Percentiles rank a stretch among this genome's conserved stretches.
Evolutionary conservation across 2,888 invertebrate genomes (phyloP).

Genomic region (Monoplex corrugatus): DNA sequence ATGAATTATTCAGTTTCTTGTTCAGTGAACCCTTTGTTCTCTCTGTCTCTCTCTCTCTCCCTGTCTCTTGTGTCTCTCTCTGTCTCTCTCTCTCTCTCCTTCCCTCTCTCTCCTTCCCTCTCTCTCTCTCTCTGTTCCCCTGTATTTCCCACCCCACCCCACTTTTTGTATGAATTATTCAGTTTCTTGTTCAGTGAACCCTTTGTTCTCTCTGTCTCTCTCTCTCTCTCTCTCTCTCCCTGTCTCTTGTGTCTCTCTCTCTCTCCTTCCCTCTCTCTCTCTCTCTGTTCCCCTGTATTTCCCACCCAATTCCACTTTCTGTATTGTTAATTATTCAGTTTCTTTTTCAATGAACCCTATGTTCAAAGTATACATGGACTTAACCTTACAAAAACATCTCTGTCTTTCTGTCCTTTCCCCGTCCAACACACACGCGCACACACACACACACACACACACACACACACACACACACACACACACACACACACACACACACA

Average conservation of each 20-base stretch:
- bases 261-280: neutral
- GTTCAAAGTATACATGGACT: too few species aligned
- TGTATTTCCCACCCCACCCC: neutral
- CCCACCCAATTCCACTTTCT: neutral
- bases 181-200: neutral
- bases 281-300: neutral
- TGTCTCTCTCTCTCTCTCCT: neutral
- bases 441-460: too few species aligned
- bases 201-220: too few species aligned
- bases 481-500: too few species aligned
- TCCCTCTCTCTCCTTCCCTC: neutral
- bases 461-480: too few species aligned
- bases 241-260: neutral
- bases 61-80: neutral
- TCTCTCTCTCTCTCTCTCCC: neutral
- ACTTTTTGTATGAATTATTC: neutral
- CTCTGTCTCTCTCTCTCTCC: neutral
- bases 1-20: too few species aligned
- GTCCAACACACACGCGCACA: too few species aligned
- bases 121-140: too few species aligned
- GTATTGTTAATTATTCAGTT: neutral
- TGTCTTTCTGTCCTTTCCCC: too few species aligned
- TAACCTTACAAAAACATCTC: too few species aligned
- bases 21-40: too few species aligned
- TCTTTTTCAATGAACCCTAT: too few species aligned